Base-by-base conservation (phyloP, 2,888 invertebrate species). In the Pammene fasciana region DNA sequence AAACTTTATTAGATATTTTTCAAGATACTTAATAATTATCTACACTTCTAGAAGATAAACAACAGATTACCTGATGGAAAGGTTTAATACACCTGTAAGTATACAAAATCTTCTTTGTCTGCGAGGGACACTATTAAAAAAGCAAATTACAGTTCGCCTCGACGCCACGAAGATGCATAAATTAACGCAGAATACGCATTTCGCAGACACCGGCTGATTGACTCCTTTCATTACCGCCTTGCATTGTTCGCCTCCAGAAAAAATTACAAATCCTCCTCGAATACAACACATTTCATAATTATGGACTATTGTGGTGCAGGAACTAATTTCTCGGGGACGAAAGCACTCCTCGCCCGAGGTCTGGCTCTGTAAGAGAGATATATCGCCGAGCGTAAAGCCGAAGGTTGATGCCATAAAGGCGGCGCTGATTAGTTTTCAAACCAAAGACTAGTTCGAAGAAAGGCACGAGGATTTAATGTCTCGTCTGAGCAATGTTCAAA, bases 231-330 rank as follows among this genome's bases (percentile, higher is more conserved):
- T 92, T 92, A 92, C 86, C 74, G 87, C 75, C 80, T 77, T 79
- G 83, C 87, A 90, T 92, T 92, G 92, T 92, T 90, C 91, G 86
- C 78, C 77, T 80, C 79, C 82, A 87, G 89, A 92, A 92, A 62
- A 90, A 90, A 90, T 90, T 87, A 81, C 87, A 80, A 77, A 84
- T 86, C 86, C 86, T 84, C 86, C 86, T 78, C 81, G 85, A 89
- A 89, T 90, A 87, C 90, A 87, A 90, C 90, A 91, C 92, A 91
- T 91, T 91, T 92, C 92, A 92, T 91, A 92, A 92, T 92, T 92
- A 92, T 92, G 90, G 92, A 87, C 90, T 90, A 92, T 92, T 92
- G 92, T 92, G 87, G 84, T 78, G 84, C 89, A 87, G 78, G 83
- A 81, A 82, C 81, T 89, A 90, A 90, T 91, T 88, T 82, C 82